Percentiles rank a stretch among this genome's conserved stretches.
These are phyloP conservation scores for Drosophila dunni DNA, from an alignment of 1,140 invertebrate species.

Conservation along the genomic window DNA sequence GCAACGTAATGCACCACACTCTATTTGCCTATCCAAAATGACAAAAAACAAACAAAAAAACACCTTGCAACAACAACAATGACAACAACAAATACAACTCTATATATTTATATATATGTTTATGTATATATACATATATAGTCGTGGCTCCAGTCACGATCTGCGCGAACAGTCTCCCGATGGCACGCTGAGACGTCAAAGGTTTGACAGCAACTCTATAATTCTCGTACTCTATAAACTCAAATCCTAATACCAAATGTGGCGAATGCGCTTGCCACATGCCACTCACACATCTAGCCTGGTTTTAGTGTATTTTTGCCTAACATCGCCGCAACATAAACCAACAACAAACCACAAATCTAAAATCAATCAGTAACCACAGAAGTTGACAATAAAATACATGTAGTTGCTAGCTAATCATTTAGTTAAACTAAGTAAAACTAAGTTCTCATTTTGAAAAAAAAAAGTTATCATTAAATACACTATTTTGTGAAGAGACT, in stretches of 20 bases:
- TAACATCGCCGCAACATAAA: slow-evolving; percentile 45
- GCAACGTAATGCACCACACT: slow-evolving; percentile 74
- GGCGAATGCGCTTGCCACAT: slow-evolving; percentile 63
- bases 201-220: slow-evolving; percentile 85
- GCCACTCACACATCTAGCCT: slow-evolving; percentile 28
- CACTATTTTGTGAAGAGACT: no score
- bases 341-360: slow-evolving; percentile 8
- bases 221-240: slow-evolving; percentile 62
- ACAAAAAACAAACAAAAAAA: slow-evolving; percentile 36
- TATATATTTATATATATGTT: slow-evolving; percentile 59
- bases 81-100: slow-evolving; percentile 28
- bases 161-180: slow-evolving; percentile 88
- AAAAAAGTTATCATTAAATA: no score
- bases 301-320: slow-evolving; percentile 42
- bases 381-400: slow-evolving; percentile 1
- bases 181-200: slow-evolving; percentile 88
- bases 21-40: slow-evolving; percentile 64
- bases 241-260: slow-evolving; percentile 42
- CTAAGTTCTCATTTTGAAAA: no score
- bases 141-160: slow-evolving; percentile 89
- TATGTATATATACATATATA: slow-evolving; percentile 60
- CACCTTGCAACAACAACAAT: slow-evolving; percentile 55
- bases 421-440: not conserved
- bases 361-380: slow-evolving; percentile 1
- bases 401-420: not conserved